Base-by-base conservation (phyloP, 2,113 vertebrate genomes). In the Forbesichthys papilliferus region DNA sequence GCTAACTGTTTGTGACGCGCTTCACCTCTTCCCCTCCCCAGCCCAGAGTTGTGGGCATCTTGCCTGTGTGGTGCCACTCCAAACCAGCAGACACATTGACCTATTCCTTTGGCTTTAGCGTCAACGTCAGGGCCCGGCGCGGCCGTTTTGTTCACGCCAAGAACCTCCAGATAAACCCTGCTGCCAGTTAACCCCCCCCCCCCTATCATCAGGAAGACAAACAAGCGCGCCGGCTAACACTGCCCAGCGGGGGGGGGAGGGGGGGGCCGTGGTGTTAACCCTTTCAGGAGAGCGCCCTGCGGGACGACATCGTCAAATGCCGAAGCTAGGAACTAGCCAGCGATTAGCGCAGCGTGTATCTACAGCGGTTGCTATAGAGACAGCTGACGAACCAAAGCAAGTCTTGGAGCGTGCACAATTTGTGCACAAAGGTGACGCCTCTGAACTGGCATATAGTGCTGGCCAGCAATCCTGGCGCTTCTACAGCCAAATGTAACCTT, bases 301-400 rank as follows among this genome's bases (percentile, higher is more conserved):
- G 86, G 86, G 86, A 89, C 80, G 84, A 88, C 80, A 69, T 87
- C 82, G 84, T 91, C 88, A 90, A 90, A 88, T 75, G 68, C 86
- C 82, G 85, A 27, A 83, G 84, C 60, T 66, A 83, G 75, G 89
- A 42, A 42, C 87, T 86, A 84, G 75, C 72, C 75, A 77, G 75
- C 83, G 84, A 86, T 85, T 84, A 81, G 80, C 79, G 69, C 85
- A 86, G 86, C 84, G 85, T 85, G 86, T 79, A 86, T 83, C 84
- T 89, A 77, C 82, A 83, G 83, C 64, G 70, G 91, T 92, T 92
- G 90, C 91, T 90, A 93, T 93, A 90, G 91, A 86, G 90, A 93
- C 87, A 83, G 88, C 85, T 84, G 64, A 71, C 73, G 83, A 87
- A 75, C 79, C 79, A 82, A 84, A 84, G 80, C 83, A 91, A 85